Evolutionary conservation across 2,113 vertebrate genomes (phyloP), one percentile per base, ranked within the genome.

Genomic region (Hassar affinis): DNA sequence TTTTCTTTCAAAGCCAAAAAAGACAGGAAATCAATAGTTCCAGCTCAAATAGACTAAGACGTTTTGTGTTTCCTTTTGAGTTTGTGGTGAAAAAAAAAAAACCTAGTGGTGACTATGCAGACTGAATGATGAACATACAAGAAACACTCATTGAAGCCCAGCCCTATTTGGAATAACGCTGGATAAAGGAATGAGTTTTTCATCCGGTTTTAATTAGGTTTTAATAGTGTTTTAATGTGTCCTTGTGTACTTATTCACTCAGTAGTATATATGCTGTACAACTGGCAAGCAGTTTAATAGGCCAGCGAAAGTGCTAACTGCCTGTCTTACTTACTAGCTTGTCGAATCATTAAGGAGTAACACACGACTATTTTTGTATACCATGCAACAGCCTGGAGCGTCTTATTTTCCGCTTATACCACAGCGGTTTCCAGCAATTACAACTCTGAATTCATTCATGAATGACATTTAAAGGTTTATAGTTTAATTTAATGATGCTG

Each of bases 11-110:
- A 71, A 71, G 68, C 38, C 22, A n/a, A 45, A 71, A 42, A 45
- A 71, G 68, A 71, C 68, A 71, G 68, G 33, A 71, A 71, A 71
- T 71, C 68, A 10, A 71, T 71, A 25, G 38, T 71, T 71, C 22
- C 18, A 25, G 11, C 68, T 71, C 68, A 45, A 20, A 25, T 25
- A 20, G 35, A 45, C 3, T 45, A 45, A 71, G 33, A 38, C 33
- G 20, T 45, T 71, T n/a, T 71, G 38, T 71, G 38, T 69, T 69
- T 69, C 27, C 33, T 33, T 30, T 30, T 5, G n/a, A n/a, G n/a
- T n/a, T n/a, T n/a, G n/a, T n/a, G n/a, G n/a, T n/a, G n/a, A n/a
- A n/a, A 9, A 2, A 66, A 35, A 42, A 25, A 69, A 12, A 2
- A 2, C 38, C 38, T 9, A 17, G 15, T 45, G 9, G 20, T 42